Percentiles rank a stretch among this genome's conserved stretches.
These are phyloP conservation scores for Eustalomyia histrio DNA, from an alignment of 2,888 invertebrate genomes.

Conservation along the genomic window DNA sequence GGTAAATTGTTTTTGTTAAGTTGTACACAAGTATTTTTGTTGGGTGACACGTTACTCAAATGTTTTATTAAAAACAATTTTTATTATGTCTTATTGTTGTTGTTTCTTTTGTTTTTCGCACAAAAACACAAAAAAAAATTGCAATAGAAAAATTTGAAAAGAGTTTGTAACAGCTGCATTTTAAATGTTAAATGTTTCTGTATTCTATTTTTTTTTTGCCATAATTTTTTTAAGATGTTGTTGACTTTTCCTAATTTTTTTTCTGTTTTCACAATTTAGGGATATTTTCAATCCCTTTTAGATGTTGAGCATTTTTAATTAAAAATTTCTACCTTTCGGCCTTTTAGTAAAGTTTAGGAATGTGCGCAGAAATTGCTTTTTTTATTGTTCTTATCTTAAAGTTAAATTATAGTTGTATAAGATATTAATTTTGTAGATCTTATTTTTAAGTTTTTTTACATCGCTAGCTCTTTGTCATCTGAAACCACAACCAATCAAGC, in stretches of 20 bases:
- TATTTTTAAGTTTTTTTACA: no score
- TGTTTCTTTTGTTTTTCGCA: constrained; percentile 23
- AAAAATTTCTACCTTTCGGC: background rate
- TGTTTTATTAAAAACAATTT: constrained; percentile 66
- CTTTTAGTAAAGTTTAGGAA: no score
- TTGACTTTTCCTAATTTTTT: constrained; percentile 4
- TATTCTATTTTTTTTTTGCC: constrained; percentile 9
- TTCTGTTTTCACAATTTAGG: background rate
- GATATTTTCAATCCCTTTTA: background rate
- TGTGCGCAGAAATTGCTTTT: no score
- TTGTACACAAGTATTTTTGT: constrained; percentile 31
- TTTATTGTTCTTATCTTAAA: no score
- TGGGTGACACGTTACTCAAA: constrained; percentile 65
- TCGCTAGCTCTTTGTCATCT: no score
- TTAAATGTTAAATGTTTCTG: constrained; percentile 35
- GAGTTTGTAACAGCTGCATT: constrained; percentile 65
- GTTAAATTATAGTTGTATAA: no score
- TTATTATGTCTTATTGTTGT: constrained; percentile 64
- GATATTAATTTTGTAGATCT: no score
- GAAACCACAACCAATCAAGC: no score
- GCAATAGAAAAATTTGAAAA: constrained; percentile 55
- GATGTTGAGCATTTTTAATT: background rate
- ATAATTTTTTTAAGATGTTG: constrained; percentile 21
- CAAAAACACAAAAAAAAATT: constrained; percentile 21
- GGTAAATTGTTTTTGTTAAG: background rate